phyloP scores from a whole-genome alignment of 2,113 vertebrate species.

The Tragelaphus imberbis region DNA sequence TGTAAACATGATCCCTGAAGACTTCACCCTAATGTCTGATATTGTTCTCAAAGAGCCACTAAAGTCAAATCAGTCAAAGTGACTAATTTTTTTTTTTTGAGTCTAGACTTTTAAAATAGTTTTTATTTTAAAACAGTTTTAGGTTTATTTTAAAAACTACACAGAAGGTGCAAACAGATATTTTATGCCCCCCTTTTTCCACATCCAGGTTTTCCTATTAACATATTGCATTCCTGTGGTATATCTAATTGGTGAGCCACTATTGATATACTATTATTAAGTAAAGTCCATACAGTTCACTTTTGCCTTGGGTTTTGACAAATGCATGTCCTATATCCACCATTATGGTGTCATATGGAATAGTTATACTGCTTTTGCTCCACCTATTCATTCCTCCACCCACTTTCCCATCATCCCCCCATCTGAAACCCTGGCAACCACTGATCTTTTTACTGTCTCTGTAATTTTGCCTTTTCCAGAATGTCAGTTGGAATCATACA shows the following conservation, averaged over 20 bases:
- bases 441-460: background rate
- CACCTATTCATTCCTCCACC: background rate
- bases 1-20: background rate
- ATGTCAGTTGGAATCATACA: background rate
- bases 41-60: background rate
- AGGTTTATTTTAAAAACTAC: background rate
- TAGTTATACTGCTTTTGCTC: background rate
- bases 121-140: conserved; percentile 5
- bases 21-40: background rate
- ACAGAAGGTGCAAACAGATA: background rate
- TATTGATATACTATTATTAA: background rate
- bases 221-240: background rate
- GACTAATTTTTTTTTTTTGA: background rate
- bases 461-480: background rate
- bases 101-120: background rate
- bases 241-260: background rate
- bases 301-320: background rate
- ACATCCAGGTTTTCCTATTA: background rate
- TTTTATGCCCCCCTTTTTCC: background rate
- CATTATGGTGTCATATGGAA: background rate
- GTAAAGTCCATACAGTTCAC: background rate
- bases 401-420: background rate
- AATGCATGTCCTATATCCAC: background rate
- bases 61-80: background rate
- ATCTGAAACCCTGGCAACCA: background rate